Evolutionary conservation across 2,113 vertebrate genomes (phyloP), one percentile per base, ranked within the genome.

Genomic region (Microcebus murinus): DNA sequence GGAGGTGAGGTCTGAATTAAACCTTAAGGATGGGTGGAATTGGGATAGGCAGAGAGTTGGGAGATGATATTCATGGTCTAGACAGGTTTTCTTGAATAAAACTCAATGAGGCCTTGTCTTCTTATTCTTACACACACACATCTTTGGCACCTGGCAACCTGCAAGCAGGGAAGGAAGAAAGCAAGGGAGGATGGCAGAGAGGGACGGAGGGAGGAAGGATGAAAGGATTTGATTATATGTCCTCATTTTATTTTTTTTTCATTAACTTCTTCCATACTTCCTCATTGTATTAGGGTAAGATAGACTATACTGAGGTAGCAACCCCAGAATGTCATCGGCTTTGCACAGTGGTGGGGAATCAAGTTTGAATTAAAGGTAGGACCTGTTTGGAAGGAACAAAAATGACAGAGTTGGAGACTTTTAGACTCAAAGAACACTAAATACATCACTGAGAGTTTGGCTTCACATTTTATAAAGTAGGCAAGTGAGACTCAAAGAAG

Each of bases 21-120:
- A 79, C 29, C 61, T 42, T 50, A n/a, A 95, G 97, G 36, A 57
- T 65, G 15, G 84, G 45, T 67, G 74, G 65, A 70, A 70, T 87
- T 83, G 91, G 42, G 25, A 87, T 42, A 84, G 83, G 15, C 8
- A 84, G 68, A 96, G 57, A 86, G 39, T 31, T 25, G 42, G 11
- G 50, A 15, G 59, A 67, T 31, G 20, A 45, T 18, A 25, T 50
- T 67, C 36, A 67, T 5, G 6, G 65, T 86, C 21, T 77, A 73
- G 70, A 21, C 39, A n/a, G 65, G 79, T 80, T 92, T 83, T 4
- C 39, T 79, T 29, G 29, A 81, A 71, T 65, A 82, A 80, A 91
- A 23, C 20, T 79, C 85, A 87, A 9, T 0, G 71, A 73, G 12
- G 25, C 1, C 67, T 52, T 68, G 21, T 57, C 36, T 63, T 80